These are phyloP conservation scores for Lytechinus pictus DNA, from an alignment of 35 echinoderm and acorn worm species.

Conservation along the genomic window DNA sequence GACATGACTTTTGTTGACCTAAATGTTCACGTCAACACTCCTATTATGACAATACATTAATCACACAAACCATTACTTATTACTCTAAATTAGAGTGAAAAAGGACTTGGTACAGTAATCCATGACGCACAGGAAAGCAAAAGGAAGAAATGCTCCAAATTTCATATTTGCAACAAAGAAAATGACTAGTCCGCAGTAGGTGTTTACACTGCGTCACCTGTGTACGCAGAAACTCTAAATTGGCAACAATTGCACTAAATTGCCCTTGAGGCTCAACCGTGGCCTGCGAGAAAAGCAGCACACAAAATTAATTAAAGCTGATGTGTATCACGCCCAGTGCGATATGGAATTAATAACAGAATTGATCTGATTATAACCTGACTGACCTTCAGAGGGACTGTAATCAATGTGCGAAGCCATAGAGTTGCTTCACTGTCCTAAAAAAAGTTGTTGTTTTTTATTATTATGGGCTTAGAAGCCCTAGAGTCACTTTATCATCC, in stretches of 20 bases:
- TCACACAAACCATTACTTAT: background rate
- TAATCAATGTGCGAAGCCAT: background rate
- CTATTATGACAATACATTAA: background rate
- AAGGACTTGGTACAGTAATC: background rate
- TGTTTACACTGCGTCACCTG: background rate
- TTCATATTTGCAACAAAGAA: background rate
- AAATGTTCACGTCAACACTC: background rate
- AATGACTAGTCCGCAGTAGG: background rate
- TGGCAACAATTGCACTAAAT: background rate
- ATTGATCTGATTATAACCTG: background rate
- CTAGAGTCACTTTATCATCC: background rate
- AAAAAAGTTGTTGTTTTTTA: background rate
- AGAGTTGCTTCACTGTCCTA: background rate
- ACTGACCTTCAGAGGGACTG: background rate
- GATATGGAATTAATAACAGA: background rate
- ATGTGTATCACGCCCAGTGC: background rate
- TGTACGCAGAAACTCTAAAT: background rate
- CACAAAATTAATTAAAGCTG: slow-evolving; percentile 1
- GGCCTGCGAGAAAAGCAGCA: background rate
- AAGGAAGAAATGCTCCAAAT: background rate
- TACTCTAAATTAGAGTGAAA: background rate
- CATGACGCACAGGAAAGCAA: background rate
- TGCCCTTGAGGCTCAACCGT: background rate
- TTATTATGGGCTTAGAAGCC: background rate
- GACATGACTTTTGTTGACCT: background rate